Evolutionary conservation across 2,888 invertebrate species (phyloP).

Genomic region (Ceramica pisi): DNA sequence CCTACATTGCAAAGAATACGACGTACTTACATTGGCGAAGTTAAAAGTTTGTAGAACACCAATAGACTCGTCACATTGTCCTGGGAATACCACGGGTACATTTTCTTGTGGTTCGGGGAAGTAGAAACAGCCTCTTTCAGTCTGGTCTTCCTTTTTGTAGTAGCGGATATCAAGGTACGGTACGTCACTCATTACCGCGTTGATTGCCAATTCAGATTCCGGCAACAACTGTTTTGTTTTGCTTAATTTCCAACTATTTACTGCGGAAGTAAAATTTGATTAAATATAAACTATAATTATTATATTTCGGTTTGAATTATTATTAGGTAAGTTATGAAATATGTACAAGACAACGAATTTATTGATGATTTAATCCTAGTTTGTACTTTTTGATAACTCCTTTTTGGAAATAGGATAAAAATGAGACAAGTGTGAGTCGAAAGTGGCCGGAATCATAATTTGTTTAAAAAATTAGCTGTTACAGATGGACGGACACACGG

Average conservation of each 20-base stretch:
- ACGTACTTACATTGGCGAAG: slow-evolving; percentile 67
- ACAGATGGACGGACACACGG: too few relatives aligned
- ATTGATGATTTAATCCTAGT: too few relatives aligned
- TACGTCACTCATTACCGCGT: slow-evolving; percentile 67
- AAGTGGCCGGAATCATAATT: too few relatives aligned
- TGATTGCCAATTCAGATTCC: slow-evolving; percentile 68
- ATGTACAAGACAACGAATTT: too few relatives aligned
- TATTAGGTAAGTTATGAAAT: too few relatives aligned
- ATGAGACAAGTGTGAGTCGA: too few relatives aligned
- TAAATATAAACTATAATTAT: not conserved
- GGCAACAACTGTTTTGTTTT: slow-evolving; percentile 71
- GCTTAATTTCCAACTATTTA: slow-evolving; percentile 83
- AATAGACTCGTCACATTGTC: slow-evolving; percentile 75
- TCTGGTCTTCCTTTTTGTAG: slow-evolving; percentile 73
- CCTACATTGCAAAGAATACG: too few relatives aligned
- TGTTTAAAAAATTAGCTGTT: too few relatives aligned
- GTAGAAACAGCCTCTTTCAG: slow-evolving; percentile 80
- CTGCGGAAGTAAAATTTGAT: slow-evolving; percentile 62
- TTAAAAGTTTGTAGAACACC: slow-evolving; percentile 72
- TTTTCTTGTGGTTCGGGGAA: slow-evolving; percentile 77
- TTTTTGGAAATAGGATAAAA: too few relatives aligned
- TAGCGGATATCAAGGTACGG: slow-evolving; percentile 74
- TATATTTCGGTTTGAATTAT: not conserved
- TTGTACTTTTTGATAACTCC: too few relatives aligned
- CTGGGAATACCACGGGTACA: slow-evolving; percentile 78